Evolutionary conservation across 1,140 invertebrate genomes (phyloP).

Genomic region (Drepana arcuata): DNA sequence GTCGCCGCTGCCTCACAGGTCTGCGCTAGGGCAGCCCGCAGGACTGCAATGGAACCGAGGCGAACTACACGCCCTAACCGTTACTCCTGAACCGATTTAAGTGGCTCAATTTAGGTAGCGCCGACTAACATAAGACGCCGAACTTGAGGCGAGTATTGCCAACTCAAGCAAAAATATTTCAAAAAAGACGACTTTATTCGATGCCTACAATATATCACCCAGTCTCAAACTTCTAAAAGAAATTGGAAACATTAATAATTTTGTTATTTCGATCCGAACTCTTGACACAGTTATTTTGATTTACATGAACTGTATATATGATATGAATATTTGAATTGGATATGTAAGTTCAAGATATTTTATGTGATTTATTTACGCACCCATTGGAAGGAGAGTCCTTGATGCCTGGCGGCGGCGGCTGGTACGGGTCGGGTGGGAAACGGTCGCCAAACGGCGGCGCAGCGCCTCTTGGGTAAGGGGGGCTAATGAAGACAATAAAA

Average conservation of each 20-base stretch:
- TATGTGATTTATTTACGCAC: conserved; percentile 17
- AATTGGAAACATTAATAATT: background rate
- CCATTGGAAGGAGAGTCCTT: conserved; percentile 54
- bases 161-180: too few species aligned
- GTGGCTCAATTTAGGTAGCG: background rate
- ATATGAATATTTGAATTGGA: background rate
- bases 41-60: too few species aligned
- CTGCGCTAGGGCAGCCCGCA: too few species aligned
- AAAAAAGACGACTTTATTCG: background rate
- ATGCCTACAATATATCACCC: background rate
- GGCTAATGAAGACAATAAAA: conserved; percentile 16
- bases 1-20: too few species aligned
- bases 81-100: conserved; percentile 1
- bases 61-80: too few species aligned
- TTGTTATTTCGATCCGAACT: background rate
- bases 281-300: background rate
- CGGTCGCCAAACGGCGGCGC: conserved; percentile 29
- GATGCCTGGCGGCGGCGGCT: conserved; percentile 64
- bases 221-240: background rate
- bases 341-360: background rate
- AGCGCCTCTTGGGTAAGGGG: conserved; percentile 14
- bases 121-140: too few species aligned
- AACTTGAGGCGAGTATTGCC: too few species aligned
- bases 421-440: conserved; percentile 42
- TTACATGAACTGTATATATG: background rate